Conservation (phyloP, 2,113 vertebrate species). For the Labeo catla region DNA sequence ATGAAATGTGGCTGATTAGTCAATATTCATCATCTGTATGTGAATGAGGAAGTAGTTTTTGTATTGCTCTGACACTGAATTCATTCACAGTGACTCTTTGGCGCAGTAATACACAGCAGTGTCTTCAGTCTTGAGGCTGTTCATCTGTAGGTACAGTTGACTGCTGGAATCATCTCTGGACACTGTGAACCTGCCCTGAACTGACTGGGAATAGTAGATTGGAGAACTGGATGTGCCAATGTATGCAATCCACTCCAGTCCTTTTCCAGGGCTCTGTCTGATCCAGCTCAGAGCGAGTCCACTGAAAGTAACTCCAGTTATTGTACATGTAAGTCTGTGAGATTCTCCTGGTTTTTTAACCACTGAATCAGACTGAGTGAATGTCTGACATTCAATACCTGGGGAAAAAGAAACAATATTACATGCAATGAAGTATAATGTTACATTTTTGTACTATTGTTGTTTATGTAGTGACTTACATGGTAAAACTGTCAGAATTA, state of each 20-base stretch:
- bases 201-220: slow-evolving; percentile 29
- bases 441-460: background rate
- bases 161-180: slow-evolving; percentile 44
- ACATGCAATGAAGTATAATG: background rate
- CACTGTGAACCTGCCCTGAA: slow-evolving; percentile 42
- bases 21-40: slow-evolving; percentile 48
- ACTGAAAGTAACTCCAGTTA: slow-evolving; percentile 21
- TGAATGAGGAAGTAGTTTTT: slow-evolving; percentile 36
- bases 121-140: slow-evolving; percentile 55
- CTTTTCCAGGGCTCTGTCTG: slow-evolving; percentile 42
- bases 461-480: background rate
- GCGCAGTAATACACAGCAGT: slow-evolving; percentile 55
- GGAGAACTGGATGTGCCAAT: background rate
- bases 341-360: slow-evolving; percentile 17
- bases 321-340: slow-evolving; percentile 16
- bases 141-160: slow-evolving; percentile 59
- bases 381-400: slow-evolving; percentile 19
- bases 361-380: slow-evolving; percentile 28
- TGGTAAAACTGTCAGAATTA: background rate
- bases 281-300: background rate
- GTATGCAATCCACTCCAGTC: slow-evolving; percentile 24
- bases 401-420: background rate
- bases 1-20: too few species aligned
- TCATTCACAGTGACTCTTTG: slow-evolving; percentile 28
- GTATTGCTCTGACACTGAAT: background rate